Conservation (phyloP, 2,797 vertebrate genomes). For the Tenualosa ilisha region DNA sequence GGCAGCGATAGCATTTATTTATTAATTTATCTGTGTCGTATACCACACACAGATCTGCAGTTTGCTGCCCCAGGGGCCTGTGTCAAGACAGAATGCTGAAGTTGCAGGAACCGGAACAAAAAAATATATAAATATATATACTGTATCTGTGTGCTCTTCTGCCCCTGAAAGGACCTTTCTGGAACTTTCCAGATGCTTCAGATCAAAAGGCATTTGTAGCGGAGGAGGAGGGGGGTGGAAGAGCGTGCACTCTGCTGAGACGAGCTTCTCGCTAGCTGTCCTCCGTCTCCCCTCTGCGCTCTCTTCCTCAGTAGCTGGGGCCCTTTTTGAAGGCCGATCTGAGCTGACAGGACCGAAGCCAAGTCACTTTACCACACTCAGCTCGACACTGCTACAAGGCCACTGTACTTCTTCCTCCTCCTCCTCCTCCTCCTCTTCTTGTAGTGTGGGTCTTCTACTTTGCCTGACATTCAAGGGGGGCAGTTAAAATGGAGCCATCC, state of each 20-base stretch:
- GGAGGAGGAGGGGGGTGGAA: not conserved
- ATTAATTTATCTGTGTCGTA: not conserved
- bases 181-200: constrained; percentile 47
- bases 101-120: not conserved
- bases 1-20: not conserved
- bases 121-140: not conserved
- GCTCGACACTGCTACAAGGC: not conserved
- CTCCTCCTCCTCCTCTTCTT: not conserved
- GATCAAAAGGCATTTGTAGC: not conserved
- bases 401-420: not conserved
- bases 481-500: not conserved
- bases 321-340: not conserved
- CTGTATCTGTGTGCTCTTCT: constrained; percentile 40
- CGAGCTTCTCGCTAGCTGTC: not conserved
- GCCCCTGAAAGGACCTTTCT: constrained; percentile 33
- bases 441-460: not conserved
- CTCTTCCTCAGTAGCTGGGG: not conserved
- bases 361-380: constrained; percentile 15
- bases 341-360: not conserved
- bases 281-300: not conserved
- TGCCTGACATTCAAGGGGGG: not conserved
- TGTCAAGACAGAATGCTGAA: constrained; percentile 8
- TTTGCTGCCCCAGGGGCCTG: not conserved
- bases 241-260: not conserved
- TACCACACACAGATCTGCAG: not conserved